These are phyloP conservation scores for Tolypeutes matacus DNA, from an alignment of 2,797 vertebrate genomes.

Conservation along the genomic window DNA sequence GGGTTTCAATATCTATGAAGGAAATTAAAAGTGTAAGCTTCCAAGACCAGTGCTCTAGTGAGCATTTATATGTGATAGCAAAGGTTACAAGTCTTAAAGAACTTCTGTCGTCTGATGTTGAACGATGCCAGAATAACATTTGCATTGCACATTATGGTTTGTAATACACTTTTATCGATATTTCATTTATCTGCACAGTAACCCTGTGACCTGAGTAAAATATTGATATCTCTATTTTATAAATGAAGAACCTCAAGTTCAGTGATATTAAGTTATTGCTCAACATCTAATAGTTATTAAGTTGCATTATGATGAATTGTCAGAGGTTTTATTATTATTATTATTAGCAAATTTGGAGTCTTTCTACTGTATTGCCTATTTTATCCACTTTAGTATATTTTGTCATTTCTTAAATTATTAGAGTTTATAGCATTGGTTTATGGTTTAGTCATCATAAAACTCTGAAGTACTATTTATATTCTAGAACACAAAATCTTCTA, in stretches of 20 bases:
- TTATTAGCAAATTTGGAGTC: conserved; percentile 54
- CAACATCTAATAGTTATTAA: conserved; percentile 27
- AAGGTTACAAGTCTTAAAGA: conserved; percentile 24
- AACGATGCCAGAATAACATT: conserved; percentile 36
- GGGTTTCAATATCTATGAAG: neutral
- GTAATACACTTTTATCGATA: neutral
- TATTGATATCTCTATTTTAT: conserved; percentile 5
- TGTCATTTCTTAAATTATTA: conserved; percentile 69
- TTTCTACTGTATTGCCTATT: conserved; percentile 57
- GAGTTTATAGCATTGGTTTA: conserved; percentile 45
- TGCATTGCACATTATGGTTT: conserved; percentile 13
- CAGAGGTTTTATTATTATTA: neutral
- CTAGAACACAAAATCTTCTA: neutral
- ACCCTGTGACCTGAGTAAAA: conserved; percentile 12
- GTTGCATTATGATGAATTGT: conserved; percentile 35
- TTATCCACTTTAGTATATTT: conserved; percentile 52
- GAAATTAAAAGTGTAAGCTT: conserved; percentile 15
- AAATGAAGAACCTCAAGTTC: conserved; percentile 52
- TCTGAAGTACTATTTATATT: conserved; percentile 33
- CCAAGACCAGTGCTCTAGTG: neutral
- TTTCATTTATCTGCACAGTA: conserved; percentile 37
- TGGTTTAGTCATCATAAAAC: conserved; percentile 37
- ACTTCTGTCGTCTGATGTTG: neutral
- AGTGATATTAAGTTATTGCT: conserved; percentile 40
- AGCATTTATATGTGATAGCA: conserved; percentile 21